Percentiles rank a stretch among this genome's conserved stretches.
These are phyloP conservation scores for Heterochromis multidens DNA, from an alignment of 2,113 vertebrate genomes.

Conservation along the genomic window DNA sequence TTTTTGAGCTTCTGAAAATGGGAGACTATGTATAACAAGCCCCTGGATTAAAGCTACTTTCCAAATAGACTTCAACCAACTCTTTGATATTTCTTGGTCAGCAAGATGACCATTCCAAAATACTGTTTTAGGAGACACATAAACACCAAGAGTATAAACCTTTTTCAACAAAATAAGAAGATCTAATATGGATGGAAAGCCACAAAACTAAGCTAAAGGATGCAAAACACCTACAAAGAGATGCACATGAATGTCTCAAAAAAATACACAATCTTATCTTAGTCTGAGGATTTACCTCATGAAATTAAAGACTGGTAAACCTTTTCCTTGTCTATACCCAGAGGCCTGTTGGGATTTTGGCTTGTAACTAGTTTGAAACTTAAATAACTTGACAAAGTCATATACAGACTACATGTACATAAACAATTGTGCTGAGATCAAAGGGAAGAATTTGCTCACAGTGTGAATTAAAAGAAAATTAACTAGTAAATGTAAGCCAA, in stretches of 20 bases:
- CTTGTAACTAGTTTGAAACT: neutral
- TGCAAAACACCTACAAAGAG: neutral
- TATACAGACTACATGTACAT: neutral
- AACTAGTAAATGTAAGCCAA: no score
- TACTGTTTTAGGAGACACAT: neutral
- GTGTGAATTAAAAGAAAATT: no score
- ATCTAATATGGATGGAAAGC: neutral
- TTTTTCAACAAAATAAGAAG: neutral
- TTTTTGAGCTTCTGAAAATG: no score
- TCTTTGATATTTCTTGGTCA: no score
- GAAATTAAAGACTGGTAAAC: neutral
- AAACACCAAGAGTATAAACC: neutral
- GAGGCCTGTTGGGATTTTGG: neutral
- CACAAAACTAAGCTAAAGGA: neutral
- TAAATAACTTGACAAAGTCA: neutral
- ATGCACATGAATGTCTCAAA: rapidly evolving
- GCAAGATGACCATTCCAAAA: neutral
- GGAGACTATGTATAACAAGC: no score
- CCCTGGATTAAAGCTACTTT: no score
- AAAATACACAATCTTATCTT: neutral
- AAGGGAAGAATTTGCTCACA: neutral
- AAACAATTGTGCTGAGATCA: neutral
- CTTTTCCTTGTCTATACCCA: neutral
- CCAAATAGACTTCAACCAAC: no score
- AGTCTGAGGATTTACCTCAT: rapidly evolving